A percentile compares a stretch with the other conserved stretches of the same genome.
Conservation (phyloP, 1,140 invertebrate genomes). For the Leptoteleia sp. region DNA sequence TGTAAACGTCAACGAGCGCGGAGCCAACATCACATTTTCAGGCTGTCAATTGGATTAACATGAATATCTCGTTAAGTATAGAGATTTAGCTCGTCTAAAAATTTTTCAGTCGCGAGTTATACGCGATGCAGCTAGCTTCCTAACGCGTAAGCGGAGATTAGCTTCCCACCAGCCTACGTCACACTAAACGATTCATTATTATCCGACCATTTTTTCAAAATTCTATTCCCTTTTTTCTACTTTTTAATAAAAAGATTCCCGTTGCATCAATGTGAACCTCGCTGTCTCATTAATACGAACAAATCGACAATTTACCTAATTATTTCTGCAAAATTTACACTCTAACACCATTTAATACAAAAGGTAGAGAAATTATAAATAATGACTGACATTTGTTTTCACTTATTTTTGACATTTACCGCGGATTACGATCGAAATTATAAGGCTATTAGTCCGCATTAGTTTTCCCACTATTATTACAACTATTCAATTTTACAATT, state of each 20-base stretch:
- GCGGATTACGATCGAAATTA: slow-evolving; percentile 1
- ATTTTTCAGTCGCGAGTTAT: too few relatives aligned
- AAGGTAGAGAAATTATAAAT: too few relatives aligned
- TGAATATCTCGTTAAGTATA: too few relatives aligned
- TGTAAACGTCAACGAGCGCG: too few relatives aligned
- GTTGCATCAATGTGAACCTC: slow-evolving; percentile 19
- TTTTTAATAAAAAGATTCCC: slow-evolving; percentile 35
- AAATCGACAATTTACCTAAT: slow-evolving; percentile 25
- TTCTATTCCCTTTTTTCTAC: too few relatives aligned
- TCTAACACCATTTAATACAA: slow-evolving; percentile 17
- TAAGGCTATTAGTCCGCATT: background rate
- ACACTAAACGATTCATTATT: slow-evolving; percentile 40
- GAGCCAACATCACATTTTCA: too few relatives aligned
- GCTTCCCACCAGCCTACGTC: slow-evolving; percentile 24
- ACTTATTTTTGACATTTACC: slow-evolving; percentile 21
- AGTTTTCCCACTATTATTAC: slow-evolving; percentile 3
- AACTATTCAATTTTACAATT: too few relatives aligned
- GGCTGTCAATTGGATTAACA: too few relatives aligned
- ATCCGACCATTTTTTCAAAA: slow-evolving; percentile 23
- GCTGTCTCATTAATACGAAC: slow-evolving; percentile 34
- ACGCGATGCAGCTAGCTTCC: slow-evolving; percentile 15
- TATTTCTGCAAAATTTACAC: slow-evolving; percentile 10
- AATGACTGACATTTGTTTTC: slow-evolving; percentile 26
- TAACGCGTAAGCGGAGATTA: slow-evolving; percentile 36
- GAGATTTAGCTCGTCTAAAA: too few relatives aligned